Conservation (phyloP, 2,113 vertebrate genomes). For the Lasiurus cinereus region DNA sequence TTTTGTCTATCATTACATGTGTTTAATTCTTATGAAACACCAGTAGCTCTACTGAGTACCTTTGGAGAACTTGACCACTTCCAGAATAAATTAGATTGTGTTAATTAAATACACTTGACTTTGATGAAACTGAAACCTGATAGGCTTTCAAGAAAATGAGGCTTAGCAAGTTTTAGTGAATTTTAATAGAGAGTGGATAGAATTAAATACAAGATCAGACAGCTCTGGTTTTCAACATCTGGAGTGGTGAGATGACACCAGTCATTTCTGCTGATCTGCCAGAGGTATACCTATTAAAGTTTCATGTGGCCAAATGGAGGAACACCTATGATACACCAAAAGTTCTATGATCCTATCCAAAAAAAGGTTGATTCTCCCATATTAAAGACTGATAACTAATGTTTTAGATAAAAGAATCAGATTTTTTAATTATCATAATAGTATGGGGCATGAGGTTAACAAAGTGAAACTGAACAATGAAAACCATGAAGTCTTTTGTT, state of each 20-base stretch:
- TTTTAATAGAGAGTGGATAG: constrained; percentile 82
- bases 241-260: constrained; percentile 27
- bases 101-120: constrained; percentile 86
- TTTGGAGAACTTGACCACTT: constrained; percentile 85
- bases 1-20: constrained; percentile 81
- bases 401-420: constrained; percentile 39
- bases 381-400: neutral
- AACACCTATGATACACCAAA: neutral
- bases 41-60: constrained; percentile 69
- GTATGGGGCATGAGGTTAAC: neutral
- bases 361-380: neutral
- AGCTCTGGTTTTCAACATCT: constrained; percentile 61
- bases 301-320: neutral
- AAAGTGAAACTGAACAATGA: neutral
- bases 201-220: constrained; percentile 78
- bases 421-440: constrained; percentile 55
- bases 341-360: neutral
- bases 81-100: constrained; percentile 80
- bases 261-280: neutral
- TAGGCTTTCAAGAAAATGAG: constrained; percentile 81
- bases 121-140: constrained; percentile 78
- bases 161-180: constrained; percentile 82
- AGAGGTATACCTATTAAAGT: constrained; percentile 18
- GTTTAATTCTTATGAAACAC: constrained; percentile 87
- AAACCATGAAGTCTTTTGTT: neutral